Conservation (phyloP, 35 echinoderm and acorn worm species). For the Stichopus chloronotus region DNA sequence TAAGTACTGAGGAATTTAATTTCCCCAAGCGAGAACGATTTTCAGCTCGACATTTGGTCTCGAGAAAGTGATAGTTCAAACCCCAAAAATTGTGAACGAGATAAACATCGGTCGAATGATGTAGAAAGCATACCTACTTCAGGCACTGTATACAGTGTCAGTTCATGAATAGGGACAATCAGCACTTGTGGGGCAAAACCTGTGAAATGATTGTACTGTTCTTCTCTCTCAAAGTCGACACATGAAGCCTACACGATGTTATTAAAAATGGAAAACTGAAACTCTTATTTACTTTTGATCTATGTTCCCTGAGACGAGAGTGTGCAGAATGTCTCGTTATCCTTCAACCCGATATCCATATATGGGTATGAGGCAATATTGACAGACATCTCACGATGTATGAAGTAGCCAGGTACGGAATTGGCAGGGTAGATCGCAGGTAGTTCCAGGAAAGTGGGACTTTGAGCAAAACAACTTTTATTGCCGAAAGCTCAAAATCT, state of each 20-base stretch:
- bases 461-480: constrained; percentile 37
- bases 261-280: not conserved
- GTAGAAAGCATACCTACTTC: too few relatives aligned
- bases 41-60: too few relatives aligned
- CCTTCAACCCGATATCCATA: not conserved
- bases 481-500: not conserved
- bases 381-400: not conserved
- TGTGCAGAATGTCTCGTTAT: constrained; percentile 1
- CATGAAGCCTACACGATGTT: not conserved
- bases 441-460: not conserved
- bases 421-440: not conserved
- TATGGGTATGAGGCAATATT: not conserved
- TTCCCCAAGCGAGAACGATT: too few relatives aligned
- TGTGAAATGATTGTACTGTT: not conserved
- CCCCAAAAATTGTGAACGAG: too few relatives aligned
- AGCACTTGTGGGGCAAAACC: not conserved
- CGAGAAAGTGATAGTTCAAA: too few relatives aligned
- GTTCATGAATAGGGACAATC: not conserved
- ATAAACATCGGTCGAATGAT: too few relatives aligned
- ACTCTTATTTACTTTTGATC: not conserved
- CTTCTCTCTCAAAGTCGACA: not conserved
- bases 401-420: constrained; percentile 4
- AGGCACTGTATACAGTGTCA: too few relatives aligned
- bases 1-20: too few relatives aligned
- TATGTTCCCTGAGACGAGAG: not conserved